phyloP scores from a whole-genome alignment of 2,888 invertebrate genomes.

The Galeopsomyia nigrocyanea region DNA sequence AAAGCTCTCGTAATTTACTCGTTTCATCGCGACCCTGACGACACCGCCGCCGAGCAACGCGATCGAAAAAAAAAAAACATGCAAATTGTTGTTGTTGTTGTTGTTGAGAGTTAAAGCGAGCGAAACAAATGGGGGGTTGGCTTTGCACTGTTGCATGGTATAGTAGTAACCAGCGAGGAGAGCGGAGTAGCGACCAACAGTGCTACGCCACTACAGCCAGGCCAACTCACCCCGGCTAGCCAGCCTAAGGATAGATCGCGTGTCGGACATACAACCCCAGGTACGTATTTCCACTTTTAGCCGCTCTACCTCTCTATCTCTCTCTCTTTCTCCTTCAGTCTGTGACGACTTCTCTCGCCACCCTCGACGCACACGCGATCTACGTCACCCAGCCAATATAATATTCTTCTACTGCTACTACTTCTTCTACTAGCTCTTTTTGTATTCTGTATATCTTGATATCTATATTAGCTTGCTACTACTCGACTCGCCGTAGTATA shows the following conservation, averaged over 20 bases:
- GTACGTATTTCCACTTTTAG: constrained; percentile 57
- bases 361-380: no score
- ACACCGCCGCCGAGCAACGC: not conserved
- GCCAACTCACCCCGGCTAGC: constrained; percentile 70
- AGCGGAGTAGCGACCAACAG: constrained; percentile 65
- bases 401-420: not conserved
- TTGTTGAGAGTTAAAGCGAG: constrained; percentile 52
- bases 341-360: no score
- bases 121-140: constrained; percentile 60
- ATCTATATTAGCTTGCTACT: no score
- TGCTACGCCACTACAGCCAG: constrained; percentile 59
- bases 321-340: not conserved
- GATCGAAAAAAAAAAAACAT: constrained; percentile 21
- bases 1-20: not conserved
- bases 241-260: constrained; percentile 74
- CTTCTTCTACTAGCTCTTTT: not conserved
- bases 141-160: constrained; percentile 70
- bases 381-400: no score
- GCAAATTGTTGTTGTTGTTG: constrained; percentile 60
- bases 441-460: no score
- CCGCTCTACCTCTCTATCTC: not conserved
- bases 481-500: no score
- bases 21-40: no score
- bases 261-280: constrained; percentile 65
- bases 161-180: constrained; percentile 68